These are phyloP conservation scores for Lycophotia porphyrea DNA, from an alignment of 2,888 invertebrate species.

Conservation along the genomic window DNA sequence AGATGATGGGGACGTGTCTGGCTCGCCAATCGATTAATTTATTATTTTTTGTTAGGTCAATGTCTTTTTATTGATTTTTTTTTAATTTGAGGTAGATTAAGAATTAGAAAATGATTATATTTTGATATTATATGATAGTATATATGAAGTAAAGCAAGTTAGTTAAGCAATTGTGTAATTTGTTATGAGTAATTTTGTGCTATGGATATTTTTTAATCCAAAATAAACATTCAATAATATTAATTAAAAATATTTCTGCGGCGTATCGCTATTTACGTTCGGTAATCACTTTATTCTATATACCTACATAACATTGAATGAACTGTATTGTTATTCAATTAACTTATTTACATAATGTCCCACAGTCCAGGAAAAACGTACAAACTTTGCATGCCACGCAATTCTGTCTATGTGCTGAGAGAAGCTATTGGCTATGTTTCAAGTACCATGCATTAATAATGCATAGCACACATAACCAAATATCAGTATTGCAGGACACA, in stretches of 20 bases:
- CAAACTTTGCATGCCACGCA: slow-evolving; percentile 22
- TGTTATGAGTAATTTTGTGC: no score
- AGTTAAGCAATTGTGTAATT: no score
- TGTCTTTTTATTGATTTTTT: no score
- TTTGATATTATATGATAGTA: no score
- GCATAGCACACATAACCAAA: slow-evolving; percentile 35
- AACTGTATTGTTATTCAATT: slow-evolving; percentile 13
- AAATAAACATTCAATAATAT: no score
- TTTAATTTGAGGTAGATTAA: no score
- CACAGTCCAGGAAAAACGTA: slow-evolving; percentile 16
- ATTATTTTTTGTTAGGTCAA: no score
- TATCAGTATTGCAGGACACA: slow-evolving; percentile 36
- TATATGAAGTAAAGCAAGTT: no score
- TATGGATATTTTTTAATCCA: no score
- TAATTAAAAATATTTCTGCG: not conserved
- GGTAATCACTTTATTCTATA: not conserved
- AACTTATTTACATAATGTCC: not conserved
- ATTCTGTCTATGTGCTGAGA: slow-evolving; percentile 7
- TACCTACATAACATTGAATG: slow-evolving; percentile 4
- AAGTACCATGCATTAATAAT: slow-evolving; percentile 44
- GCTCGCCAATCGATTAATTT: no score
- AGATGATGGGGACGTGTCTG: no score
- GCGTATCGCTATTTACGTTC: not conserved
- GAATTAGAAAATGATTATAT: no score
- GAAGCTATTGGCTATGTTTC: slow-evolving; percentile 52